Evolutionary conservation across 2,113 vertebrate species (phyloP).

Genomic region (Acanthochromis polyacanthus): DNA sequence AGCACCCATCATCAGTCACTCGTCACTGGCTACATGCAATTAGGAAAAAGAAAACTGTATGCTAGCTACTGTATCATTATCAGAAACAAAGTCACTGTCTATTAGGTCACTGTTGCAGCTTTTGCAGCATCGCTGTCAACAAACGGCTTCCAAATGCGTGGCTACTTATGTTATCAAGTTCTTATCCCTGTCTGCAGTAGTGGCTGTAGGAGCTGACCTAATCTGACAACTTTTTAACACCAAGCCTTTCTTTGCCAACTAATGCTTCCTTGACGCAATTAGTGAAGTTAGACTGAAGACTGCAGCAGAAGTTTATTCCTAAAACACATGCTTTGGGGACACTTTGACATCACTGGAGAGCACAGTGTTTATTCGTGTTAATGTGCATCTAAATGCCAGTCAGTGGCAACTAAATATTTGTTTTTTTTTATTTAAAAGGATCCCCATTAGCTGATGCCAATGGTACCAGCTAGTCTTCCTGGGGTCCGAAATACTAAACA

Average conservation of each 20-base stretch:
- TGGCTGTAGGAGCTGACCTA: conserved; percentile 7
- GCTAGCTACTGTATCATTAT: background rate
- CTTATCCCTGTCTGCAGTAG: conserved; percentile 15
- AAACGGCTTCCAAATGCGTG: background rate
- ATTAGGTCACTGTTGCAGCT: conserved; percentile 9
- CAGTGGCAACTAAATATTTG: no score
- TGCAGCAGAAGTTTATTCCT: background rate
- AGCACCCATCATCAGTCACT: no score
- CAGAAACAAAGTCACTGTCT: background rate
- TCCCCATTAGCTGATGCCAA: no score
- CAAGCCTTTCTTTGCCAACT: background rate
- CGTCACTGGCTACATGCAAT: background rate
- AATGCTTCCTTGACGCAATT: background rate
- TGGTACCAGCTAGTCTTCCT: no score
- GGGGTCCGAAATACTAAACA: no score
- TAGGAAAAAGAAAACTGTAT: background rate
- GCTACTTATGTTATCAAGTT: conserved; percentile 20
- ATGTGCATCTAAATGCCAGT: no score
- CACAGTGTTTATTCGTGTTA: no score
- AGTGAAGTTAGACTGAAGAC: background rate
- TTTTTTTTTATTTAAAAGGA: no score
- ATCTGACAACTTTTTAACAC: conserved; percentile 18
- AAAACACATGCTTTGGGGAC: no score
- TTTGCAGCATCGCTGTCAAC: background rate
- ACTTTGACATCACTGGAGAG: no score